Base-by-base conservation (phyloP, 1,140 invertebrate species). In the Drosophila sp. region DNA sequence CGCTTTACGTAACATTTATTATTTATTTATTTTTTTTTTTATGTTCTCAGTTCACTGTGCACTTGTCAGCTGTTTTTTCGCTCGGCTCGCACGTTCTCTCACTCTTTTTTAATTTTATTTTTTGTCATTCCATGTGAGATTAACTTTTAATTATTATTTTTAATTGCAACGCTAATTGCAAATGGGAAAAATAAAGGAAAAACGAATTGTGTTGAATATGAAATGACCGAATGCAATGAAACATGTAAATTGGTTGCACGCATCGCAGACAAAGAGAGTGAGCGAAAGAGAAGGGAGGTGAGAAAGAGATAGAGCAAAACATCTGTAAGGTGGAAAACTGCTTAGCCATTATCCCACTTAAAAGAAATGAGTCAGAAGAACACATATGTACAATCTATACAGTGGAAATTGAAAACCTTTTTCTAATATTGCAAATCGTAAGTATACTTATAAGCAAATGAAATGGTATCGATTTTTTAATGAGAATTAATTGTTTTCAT, bases 151-250 rank as follows among this genome's bases (percentile, higher is more conserved):
- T 84, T 76, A 77, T 76, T 64, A 73, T 76, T 73, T 76, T 84
- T 77, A 84, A 84, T 83, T 84, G 69, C 80, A 62, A 72, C 38
- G 62, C 72, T 82, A 82, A 82, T 82, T 79, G 79, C 78, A 75
- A 71, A 54, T 62, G 43, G 11, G 29, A 32, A 58, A 50, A 62
- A 66, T 56, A 43, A 65, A 51, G 41, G 9, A 34, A 70, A 50
- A 51, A 18, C 7, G 5, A 63, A 63, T 27, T 25, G 27, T 36
- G 53, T 45, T 54, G 25, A 59, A 71, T 50, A 70, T 48, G 14
- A 62, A 21, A 21, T 4, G 21, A 21, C 1, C n/a, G 29, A 72
- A 72, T 70, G 66, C 41, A 77, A 63, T 80, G 70, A 78, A 80
- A 80, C 69, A 80, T 81, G 79, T 57, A 82, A 81, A 81, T 77